Evolutionary conservation across 2,113 vertebrate species (phyloP), one percentile per base, ranked within the genome.

Genomic region (Passer domesticus): DNA sequence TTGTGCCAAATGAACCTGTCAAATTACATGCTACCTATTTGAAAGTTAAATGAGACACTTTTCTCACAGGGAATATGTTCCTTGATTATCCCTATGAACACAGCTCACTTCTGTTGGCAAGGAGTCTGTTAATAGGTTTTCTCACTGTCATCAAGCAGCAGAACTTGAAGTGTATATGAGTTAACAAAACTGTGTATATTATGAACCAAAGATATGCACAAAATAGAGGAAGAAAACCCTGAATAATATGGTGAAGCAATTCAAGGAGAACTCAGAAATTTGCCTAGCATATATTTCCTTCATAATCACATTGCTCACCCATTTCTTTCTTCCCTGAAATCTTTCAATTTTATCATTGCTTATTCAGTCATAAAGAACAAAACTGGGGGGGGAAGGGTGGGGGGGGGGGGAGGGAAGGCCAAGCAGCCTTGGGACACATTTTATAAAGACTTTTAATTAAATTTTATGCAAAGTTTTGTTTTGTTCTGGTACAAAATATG

Each of bases 31-130:
- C 2, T 21, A 74, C 46, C 47, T 76, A 89, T 87, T 25, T 94
- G 62, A 91, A 96, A 91, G 80, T 94, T 89, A 96, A 95, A 94
- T 87, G 58, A 89, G 76, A 74, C 60, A 7, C 2, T 82, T 64
- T 91, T 87, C 73, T 62, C 81, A 49, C 13, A 43, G 43, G 39
- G 43, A 77, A 47, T 83, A 52, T 33, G 30, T 23, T 92, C 56
- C 52, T 64, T 84, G 83, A 89, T 83, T 75, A 75, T 50, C 49
- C 35, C 14, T 63, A 25, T 13, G 35, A 88, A 86, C 55, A 39
- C 14, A 73, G n/a, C 20, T 90, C 18, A 1, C 37, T 96, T 73
- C 55, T 86, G n/a, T 41, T 85, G 87, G 43, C n/a, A 55, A 77
- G 28, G 63, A 70, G 28, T 20, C 55, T 95, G 55, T 53, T 93